A percentile compares a stretch with the other conserved stretches of the same genome.
Evolutionary conservation across 2,113 vertebrate species (phyloP).

Genomic region (Sclerurus mexicanus): DNA sequence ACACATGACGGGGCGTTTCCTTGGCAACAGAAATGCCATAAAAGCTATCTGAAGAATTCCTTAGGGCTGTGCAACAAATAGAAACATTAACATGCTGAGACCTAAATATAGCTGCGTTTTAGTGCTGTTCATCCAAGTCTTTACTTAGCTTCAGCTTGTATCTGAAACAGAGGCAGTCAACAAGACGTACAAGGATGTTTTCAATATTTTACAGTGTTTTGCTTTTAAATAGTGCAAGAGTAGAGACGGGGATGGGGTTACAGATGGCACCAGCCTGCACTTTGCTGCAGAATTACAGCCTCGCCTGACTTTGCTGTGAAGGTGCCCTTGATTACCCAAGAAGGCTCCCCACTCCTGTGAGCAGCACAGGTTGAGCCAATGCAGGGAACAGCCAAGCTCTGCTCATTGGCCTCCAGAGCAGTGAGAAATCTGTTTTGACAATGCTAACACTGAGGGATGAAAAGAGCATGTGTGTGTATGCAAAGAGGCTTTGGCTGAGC

Average conservation of each 20-base stretch:
- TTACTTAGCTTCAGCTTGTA: background rate
- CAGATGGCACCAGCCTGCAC: background rate
- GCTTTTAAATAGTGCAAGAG: background rate
- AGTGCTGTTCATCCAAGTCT: constrained; percentile 19
- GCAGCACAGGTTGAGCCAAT: background rate
- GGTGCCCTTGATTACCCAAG: background rate
- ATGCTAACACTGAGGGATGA: background rate
- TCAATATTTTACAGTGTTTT: constrained; percentile 47
- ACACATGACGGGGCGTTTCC: constrained; percentile 2
- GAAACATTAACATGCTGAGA: constrained; percentile 60
- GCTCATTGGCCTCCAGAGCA: background rate
- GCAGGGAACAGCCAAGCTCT: background rate
- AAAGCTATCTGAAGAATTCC: constrained; percentile 64
- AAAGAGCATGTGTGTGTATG: accelerated
- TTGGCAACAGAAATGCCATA: constrained; percentile 64
- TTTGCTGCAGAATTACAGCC: background rate
- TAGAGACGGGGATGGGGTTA: background rate
- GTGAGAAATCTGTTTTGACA: background rate
- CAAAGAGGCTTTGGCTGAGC: background rate
- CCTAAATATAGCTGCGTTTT: constrained; percentile 66
- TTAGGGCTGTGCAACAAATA: constrained; percentile 65
- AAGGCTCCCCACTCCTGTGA: background rate
- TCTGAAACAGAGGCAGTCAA: background rate
- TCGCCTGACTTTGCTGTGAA: background rate
- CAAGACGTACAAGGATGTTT: background rate